Evolutionary conservation across 2,113 vertebrate genomes (phyloP).

Genomic region (Lepus timidus): DNA sequence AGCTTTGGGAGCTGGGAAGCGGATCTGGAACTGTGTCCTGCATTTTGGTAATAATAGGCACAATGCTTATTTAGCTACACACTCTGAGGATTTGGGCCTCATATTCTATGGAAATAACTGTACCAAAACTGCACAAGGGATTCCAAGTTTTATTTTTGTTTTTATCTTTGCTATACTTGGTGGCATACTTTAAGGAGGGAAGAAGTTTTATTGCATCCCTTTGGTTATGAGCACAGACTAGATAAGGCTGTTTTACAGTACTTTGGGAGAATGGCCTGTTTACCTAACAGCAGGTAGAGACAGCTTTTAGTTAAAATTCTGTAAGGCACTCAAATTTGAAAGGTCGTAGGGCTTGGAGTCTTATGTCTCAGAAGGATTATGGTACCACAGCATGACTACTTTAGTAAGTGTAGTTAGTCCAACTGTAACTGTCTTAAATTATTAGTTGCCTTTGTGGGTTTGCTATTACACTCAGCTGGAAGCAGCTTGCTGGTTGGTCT

Average conservation of each 20-base stretch:
- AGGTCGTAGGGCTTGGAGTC: not conserved
- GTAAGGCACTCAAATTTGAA: constrained; percentile 24
- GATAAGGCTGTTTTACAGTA: constrained; percentile 49
- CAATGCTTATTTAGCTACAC: constrained; percentile 54
- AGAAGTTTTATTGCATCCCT: constrained; percentile 9
- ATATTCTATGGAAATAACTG: constrained; percentile 63
- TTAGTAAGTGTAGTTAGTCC: constrained; percentile 55
- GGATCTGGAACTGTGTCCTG: constrained; percentile 39
- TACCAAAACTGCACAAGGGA: constrained; percentile 68
- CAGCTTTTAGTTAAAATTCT: constrained; percentile 57
- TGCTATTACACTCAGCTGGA: constrained; percentile 64
- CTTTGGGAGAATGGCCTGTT: constrained; percentile 42
- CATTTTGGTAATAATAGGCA: constrained; percentile 47
- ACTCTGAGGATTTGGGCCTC: constrained; percentile 33
- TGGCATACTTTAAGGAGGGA: constrained; percentile 1
- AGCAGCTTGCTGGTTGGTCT: constrained; percentile 32
- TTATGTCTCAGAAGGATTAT: not conserved
- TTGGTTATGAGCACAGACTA: not conserved
- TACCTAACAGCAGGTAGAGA: not conserved
- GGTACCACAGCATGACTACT: constrained; percentile 25
- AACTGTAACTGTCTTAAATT: constrained; percentile 73
- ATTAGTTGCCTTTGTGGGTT: constrained; percentile 9
- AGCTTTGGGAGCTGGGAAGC: constrained; percentile 1
- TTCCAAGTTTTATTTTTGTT: not conserved
- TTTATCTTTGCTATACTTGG: not conserved